Evolutionary conservation across 2,797 vertebrate genomes (phyloP).

Genomic region (Periparus ater): DNA sequence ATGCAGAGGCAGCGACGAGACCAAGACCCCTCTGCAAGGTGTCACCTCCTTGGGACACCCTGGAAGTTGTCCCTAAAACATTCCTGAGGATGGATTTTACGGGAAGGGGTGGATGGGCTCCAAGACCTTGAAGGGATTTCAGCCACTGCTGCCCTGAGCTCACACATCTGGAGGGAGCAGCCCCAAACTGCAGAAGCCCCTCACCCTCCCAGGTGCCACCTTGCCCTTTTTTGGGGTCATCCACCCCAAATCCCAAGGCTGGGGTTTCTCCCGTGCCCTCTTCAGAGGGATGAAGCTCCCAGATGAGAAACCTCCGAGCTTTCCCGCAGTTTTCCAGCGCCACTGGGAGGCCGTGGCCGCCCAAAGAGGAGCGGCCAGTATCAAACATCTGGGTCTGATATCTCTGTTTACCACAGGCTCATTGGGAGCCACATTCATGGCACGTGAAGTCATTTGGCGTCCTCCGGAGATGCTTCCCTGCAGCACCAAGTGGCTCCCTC

Average conservation of each 20-base stretch:
- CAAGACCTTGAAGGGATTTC: not conserved
- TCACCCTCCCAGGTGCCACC: not conserved
- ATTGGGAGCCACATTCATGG: not conserved
- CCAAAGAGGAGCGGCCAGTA: not conserved
- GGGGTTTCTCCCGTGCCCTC: fast-evolving
- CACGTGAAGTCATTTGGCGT: not conserved
- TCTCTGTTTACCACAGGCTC: not conserved
- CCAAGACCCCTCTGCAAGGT: not conserved
- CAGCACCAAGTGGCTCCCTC: not conserved
- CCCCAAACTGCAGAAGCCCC: not conserved
- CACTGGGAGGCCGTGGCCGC: not conserved
- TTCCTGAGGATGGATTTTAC: not conserved
- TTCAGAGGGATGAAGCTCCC: not conserved
- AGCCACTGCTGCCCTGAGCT: not conserved
- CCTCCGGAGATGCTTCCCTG: not conserved
- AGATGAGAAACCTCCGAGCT: not conserved
- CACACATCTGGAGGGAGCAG: fast-evolving
- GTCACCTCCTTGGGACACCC: fast-evolving
- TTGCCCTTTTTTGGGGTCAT: fast-evolving
- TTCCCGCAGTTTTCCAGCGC: not conserved
- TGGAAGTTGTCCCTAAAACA: not conserved
- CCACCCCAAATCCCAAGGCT: not conserved
- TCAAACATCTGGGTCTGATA: slow-evolving; percentile 17
- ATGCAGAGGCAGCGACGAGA: not conserved
- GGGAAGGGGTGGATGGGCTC: not conserved